Evolutionary conservation across 2,888 invertebrate genomes (phyloP), one percentile per base, ranked within the genome.

Genomic region (Neocrepidodera transversa): DNA sequence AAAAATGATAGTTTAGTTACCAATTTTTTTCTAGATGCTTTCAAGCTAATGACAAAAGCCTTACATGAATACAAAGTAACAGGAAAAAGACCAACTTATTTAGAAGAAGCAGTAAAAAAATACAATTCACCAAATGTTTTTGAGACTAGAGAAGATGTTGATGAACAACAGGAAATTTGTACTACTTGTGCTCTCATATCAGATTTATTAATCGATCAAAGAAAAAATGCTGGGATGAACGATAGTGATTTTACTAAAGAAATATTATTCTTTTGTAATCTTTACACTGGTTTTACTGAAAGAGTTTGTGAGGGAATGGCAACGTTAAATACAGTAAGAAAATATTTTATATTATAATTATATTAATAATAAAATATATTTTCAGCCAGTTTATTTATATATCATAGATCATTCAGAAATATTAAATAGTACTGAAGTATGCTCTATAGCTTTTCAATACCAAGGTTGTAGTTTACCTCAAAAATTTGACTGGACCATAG

Each of bases 361-460:
- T n/a, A n/a, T n/a, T n/a, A n/a, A n/a, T n/a, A n/a, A n/a, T n/a
- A n/a, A n/a, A n/a, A n/a, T n/a, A n/a, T n/a, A n/a, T n/a, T 60
- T 49, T 60, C 72, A 89, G 86, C 85, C 85, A 17, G 83, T 85
- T 18, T 68, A 87, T 16, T 70, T 82, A n/a, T 83, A 86, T 71
- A 88, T 90, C 38, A 72, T 87, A 8, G 81, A 81, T 55, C 81
- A 81, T 11, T 80, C 81, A 18, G 82, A 81, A 4, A 77, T 80
- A 58, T 77, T 87, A 2, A 81, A 81, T 0, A 80, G 85, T 0
- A 74, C 78, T 6, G 79, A 82, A 17, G 80, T 86, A 36, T 89
- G 88, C 66, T 83, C 84, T 0, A 73, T 85, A 0, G 48, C 85
- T 1, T 63, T 85, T 1, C 87, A 87, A 76, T 76, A 72, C 1